Conservation (phyloP, 2,797 vertebrate species). For the Apodemus agrarius region DNA sequence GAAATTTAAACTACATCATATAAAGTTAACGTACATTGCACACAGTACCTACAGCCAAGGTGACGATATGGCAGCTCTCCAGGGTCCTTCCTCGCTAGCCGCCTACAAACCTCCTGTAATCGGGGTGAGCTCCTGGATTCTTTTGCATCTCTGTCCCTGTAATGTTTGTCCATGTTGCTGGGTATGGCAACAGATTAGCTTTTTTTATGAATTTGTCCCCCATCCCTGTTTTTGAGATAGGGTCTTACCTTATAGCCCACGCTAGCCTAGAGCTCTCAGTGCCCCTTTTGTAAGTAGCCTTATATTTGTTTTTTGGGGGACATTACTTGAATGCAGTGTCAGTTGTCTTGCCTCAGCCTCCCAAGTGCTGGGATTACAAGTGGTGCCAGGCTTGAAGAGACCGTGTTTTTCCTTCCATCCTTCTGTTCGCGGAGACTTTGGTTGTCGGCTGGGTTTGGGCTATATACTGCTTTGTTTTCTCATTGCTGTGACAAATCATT, state of each 20-base stretch:
- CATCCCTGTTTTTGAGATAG: not conserved
- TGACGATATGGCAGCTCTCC: not conserved
- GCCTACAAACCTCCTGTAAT: rapidly evolving
- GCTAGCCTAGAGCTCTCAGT: not conserved
- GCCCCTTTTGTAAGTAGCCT: not conserved
- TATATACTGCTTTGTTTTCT: not conserved
- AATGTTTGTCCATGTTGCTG: rapidly evolving
- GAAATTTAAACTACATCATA: not conserved
- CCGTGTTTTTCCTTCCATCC: not conserved
- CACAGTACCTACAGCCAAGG: not conserved
- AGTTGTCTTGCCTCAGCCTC: not conserved
- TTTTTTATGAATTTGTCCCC: not conserved
- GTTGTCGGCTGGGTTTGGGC: not conserved
- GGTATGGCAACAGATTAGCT: not conserved
- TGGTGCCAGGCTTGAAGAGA: not conserved
- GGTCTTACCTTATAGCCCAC: not conserved
- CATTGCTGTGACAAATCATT: not conserved
- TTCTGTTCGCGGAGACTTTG: not conserved
- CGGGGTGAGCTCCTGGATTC: not conserved
- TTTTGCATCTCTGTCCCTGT: not conserved
- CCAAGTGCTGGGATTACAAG: not conserved
- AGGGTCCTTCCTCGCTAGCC: not conserved
- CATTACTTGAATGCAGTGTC: not conserved
- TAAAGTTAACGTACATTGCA: not conserved
- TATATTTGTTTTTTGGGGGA: not conserved